Conservation (phyloP, 2,797 vertebrate genomes). For the Alectoris magna region DNA sequence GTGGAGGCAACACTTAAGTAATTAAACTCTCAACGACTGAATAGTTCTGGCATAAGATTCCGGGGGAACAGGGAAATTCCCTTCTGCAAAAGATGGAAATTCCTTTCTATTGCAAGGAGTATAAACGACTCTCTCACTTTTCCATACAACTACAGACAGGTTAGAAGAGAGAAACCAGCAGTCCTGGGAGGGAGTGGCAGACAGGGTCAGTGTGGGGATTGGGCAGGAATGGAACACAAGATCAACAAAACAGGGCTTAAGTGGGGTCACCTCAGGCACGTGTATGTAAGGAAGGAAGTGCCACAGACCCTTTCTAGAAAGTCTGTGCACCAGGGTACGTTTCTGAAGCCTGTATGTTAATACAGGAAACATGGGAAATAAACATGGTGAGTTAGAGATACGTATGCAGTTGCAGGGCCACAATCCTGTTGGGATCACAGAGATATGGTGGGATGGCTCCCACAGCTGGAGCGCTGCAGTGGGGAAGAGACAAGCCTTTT, state of each 20-base stretch:
- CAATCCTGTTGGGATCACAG: neutral
- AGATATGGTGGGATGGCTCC: neutral
- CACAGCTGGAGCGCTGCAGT: neutral
- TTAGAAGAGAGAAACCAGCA: neutral
- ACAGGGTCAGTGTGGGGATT: neutral
- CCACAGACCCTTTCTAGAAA: neutral
- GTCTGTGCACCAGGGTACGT: neutral
- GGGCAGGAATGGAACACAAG: neutral
- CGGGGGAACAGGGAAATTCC: neutral
- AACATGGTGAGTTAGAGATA: neutral
- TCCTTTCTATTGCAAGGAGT: no score
- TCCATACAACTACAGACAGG: neutral
- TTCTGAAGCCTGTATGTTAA: neutral
- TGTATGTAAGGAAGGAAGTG: neutral
- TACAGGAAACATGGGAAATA: neutral
- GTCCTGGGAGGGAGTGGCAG: neutral
- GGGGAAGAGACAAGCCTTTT: neutral
- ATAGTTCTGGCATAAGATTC: neutral
- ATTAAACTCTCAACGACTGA: neutral
- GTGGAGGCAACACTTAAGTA: neutral
- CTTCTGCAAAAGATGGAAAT: neutral
- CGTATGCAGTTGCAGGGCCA: neutral
- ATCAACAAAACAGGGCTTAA: fast-evolving
- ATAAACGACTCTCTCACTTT: neutral
- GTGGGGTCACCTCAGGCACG: neutral